Conservation (phyloP, 2,888 invertebrate species). For the Ctenicera cuprea region DNA sequence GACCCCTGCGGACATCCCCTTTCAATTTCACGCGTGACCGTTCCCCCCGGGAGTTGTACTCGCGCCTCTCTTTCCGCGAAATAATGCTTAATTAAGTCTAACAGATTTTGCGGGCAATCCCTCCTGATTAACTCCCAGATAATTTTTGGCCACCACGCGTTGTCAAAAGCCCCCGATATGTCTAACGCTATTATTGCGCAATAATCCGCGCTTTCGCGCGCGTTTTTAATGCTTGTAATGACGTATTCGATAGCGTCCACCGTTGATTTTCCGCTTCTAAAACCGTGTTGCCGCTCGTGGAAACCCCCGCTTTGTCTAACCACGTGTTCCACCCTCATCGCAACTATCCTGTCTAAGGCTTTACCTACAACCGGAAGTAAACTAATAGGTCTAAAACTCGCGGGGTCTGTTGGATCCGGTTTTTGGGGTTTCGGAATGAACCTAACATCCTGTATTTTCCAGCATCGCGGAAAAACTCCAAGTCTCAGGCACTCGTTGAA, state of each 20-base stretch:
- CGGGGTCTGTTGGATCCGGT: constrained; percentile 10
- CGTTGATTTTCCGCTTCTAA: constrained; percentile 27
- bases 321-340: constrained; percentile 22
- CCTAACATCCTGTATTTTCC: constrained; percentile 26
- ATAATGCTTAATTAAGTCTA: no score
- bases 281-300: constrained; percentile 35
- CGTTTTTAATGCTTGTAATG: constrained; percentile 1
- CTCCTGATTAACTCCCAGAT: no score
- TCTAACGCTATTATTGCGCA: constrained; percentile 44
- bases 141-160: no score
- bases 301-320: background rate
- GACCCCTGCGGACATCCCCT: no score
- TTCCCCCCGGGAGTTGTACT: no score
- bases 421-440: constrained; percentile 35
- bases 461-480: constrained; percentile 32
- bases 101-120: no score
- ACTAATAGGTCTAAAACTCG: constrained; percentile 35
- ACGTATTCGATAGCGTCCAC: constrained; percentile 36
- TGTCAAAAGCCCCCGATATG: no score
- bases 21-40: no score
- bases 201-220: constrained; percentile 31
- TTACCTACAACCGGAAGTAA: constrained; percentile 42
- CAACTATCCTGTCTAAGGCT: constrained; percentile 31
- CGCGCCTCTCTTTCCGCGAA: no score
- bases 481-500: constrained; percentile 30